Percentiles rank a stretch among this genome's conserved stretches.
phyloP scores from a whole-genome alignment of 1,140 invertebrate genomes.

The Drosophila arawakana region DNA sequence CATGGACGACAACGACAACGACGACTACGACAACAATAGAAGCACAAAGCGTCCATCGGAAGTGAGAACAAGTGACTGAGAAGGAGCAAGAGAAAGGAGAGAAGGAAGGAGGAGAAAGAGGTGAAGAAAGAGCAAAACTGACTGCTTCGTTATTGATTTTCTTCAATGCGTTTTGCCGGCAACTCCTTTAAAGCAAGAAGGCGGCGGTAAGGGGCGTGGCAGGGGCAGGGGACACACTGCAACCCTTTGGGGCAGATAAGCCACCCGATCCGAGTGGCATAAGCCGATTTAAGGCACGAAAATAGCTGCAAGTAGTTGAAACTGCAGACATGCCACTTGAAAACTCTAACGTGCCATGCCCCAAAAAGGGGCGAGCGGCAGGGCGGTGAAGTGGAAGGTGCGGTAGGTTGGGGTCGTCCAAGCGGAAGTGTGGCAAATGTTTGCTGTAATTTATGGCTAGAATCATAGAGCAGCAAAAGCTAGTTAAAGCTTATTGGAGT shows the following conservation, averaged over 20 bases:
- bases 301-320: constrained; percentile 69
- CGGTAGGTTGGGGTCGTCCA: not conserved
- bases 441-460: constrained; percentile 75
- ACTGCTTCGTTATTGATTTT: constrained; percentile 65
- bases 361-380: constrained; percentile 20
- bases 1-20: constrained; percentile 40
- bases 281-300: constrained; percentile 78
- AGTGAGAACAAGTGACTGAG: not conserved
- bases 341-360: constrained; percentile 16
- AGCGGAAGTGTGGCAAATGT: constrained; percentile 78
- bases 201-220: not conserved
- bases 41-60: constrained; percentile 1
- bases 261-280: constrained; percentile 46
- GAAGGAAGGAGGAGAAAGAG: not conserved
- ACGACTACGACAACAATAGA: constrained; percentile 57
- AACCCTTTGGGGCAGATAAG: constrained; percentile 55
- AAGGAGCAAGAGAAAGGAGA: not conserved
- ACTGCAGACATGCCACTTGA: constrained; percentile 55
- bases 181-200: constrained; percentile 17
- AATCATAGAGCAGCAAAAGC: constrained; percentile 8
- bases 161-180: constrained; percentile 37
- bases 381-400: too few species aligned
- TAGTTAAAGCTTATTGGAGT: not conserved
- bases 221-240: not conserved
- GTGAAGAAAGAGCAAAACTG: too few species aligned